Base-by-base conservation (phyloP, 2,888 invertebrate genomes). In the Caenorhabditis doughertyi region DNA sequence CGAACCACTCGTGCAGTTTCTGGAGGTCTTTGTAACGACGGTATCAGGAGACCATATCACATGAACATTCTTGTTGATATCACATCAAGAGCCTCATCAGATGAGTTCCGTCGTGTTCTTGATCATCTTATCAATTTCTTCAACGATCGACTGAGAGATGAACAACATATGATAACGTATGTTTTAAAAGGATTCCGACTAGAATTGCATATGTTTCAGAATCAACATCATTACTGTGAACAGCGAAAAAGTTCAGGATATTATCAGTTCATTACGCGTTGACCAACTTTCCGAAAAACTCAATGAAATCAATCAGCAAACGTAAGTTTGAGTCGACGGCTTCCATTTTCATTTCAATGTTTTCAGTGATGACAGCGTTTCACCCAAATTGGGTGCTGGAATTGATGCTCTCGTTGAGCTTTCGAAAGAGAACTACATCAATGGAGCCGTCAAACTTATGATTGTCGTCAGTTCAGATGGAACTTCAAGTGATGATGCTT, bases 211-310 rank as follows among this genome's bases (percentile, higher is more conserved):
- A n/a, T n/a, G n/a, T n/a, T 79, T 55, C 80, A 81, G 84, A n/a
- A 74, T 90, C 49, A 90, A 90, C 77, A 64, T 90, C 13, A 76
- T 90, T 25, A 86, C 89, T 32, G 89, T 90, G 8, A 86, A 88
- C 73, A 88, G 88, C 58, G 85, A 85, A 49, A 86, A 87, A 25
- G 86, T 89, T n/a, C 72, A 71, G 27, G 72, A 73, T 9, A 55
- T 65, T n/a, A n/a, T 79, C 11, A 72, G 60, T n/a, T 70, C 27
- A 7, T 56, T 86, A 35, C 65, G 71, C 9, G 51, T 73, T 13
- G 58, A 77, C 42, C 74, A 85, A n/a, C 67, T 88, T 13, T 49
- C 77, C 25, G 73, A 72, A 21, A 49, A 71, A 21, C 49, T 82
- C n/a, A 56, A 64, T 9, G 73, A 25, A 44, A 70, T 84, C 49